Percentiles rank a stretch among this genome's conserved stretches.
phyloP scores from a whole-genome alignment of 2,888 invertebrate genomes.

The Crocallis elinguaria region DNA sequence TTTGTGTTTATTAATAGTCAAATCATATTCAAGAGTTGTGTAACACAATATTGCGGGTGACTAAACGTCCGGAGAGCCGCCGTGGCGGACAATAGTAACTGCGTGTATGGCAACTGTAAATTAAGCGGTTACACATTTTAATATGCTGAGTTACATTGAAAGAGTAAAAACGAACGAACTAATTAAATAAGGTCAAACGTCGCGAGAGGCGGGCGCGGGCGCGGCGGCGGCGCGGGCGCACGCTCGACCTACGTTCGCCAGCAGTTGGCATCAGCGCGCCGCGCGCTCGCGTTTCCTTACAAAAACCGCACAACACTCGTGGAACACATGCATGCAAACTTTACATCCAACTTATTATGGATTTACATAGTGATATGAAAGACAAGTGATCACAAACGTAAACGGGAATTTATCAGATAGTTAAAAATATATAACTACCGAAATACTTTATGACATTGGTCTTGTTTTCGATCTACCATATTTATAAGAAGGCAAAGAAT shows the following conservation, averaged over 20 bases:
- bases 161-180: conserved; percentile 83
- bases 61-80: conserved; percentile 14
- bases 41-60: conserved; percentile 21
- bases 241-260: conserved; percentile 54
- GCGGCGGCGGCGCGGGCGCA: conserved; percentile 46
- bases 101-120: conserved; percentile 74
- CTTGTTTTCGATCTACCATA: conserved; percentile 6
- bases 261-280: conserved; percentile 59
- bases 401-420: conserved; percentile 2
- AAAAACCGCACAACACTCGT: conserved; percentile 29
- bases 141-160: conserved; percentile 76
- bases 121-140: conserved; percentile 77
- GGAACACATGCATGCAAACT: conserved; percentile 20
- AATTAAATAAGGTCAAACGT: conserved; percentile 85
- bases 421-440: neutral
- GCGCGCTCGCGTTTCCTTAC: conserved; percentile 49
- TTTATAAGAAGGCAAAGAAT: conserved; percentile 5
- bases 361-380: conserved; percentile 19
- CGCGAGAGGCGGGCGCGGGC: conserved; percentile 56
- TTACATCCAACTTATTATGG: conserved; percentile 1
- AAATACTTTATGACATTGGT: neutral
- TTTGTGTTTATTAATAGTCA: neutral
- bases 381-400: conserved; percentile 16
- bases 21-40: conserved; percentile 22
- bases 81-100: conserved; percentile 46